These are phyloP conservation scores for Acanthoscelides obtectus DNA, from an alignment of 2,888 invertebrate species.

Conservation along the genomic window DNA sequence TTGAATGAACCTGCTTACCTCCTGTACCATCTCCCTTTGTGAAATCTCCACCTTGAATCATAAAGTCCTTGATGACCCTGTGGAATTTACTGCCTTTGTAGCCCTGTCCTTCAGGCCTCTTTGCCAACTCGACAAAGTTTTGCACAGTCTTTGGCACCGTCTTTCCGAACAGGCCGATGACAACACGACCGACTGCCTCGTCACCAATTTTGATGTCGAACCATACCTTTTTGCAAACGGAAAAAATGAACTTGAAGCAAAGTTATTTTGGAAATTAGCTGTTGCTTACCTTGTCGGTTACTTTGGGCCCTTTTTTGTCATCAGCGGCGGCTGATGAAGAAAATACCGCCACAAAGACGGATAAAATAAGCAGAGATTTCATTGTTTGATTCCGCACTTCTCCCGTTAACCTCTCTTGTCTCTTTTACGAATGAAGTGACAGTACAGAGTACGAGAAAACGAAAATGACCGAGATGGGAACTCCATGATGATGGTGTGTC, in stretches of 20 bases:
- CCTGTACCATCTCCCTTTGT: conserved; percentile 93
- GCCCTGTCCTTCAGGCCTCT: conserved; percentile 73
- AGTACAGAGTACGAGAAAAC: too few species aligned
- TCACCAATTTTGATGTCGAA: conserved; percentile 82
- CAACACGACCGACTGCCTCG: conserved; percentile 61
- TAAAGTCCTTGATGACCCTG: conserved; percentile 84
- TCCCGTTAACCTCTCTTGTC: background rate
- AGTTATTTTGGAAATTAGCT: conserved; percentile 7
- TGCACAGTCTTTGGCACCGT: conserved; percentile 87
- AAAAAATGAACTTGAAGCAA: too few species aligned
- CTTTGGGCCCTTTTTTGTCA: conserved; percentile 76
- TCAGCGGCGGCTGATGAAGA: conserved; percentile 20
- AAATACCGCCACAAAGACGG: conserved; percentile 12
- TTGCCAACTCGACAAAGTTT: conserved; percentile 78
- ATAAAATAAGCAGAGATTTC: conserved; percentile 12
- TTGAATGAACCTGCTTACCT: conserved; percentile 54
- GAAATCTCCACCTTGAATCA: conserved; percentile 96
- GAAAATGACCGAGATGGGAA: too few species aligned
- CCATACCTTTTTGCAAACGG: too few species aligned
- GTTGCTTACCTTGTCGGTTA: conserved; percentile 71
- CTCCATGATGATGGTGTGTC: too few species aligned
- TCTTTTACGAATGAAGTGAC: too few species aligned
- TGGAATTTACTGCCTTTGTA: conserved; percentile 90
- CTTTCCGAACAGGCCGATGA: conserved; percentile 89
- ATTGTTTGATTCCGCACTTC: background rate